Conservation (phyloP, 2,113 vertebrate genomes). For the Gallinago undulata region DNA sequence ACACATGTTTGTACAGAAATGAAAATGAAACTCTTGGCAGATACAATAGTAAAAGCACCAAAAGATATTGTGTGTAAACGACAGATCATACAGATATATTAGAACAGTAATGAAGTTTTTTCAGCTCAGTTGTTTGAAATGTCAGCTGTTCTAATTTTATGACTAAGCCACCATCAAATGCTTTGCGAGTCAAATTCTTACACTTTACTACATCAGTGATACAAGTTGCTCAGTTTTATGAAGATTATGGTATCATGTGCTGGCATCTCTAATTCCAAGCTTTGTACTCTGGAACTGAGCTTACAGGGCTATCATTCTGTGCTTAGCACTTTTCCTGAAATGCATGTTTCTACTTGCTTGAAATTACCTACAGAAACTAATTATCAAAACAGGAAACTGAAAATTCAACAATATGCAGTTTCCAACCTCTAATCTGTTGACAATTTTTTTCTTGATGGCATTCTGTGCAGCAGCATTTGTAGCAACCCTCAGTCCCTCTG, state of each 20-base stretch:
- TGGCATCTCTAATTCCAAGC: not conserved
- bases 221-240: not conserved
- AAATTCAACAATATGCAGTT: not conserved
- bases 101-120: not conserved
- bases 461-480: slow-evolving; percentile 98
- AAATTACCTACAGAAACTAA: not conserved
- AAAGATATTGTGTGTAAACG: not conserved
- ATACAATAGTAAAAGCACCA: not conserved
- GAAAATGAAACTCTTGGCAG: not conserved
- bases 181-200: not conserved
- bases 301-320: accelerated
- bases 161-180: not conserved
- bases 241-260: not conserved
- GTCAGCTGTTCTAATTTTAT: not conserved
- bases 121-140: not conserved
- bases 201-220: not conserved
- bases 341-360: not conserved
- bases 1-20: not conserved
- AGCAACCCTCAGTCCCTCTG: slow-evolving; percentile 92
- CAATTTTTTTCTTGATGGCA: slow-evolving; percentile 97
- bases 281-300: not conserved
- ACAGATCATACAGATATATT: not conserved
- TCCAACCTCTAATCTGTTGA: slow-evolving; percentile 93
- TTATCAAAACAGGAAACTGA: not conserved
- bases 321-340: not conserved